These are phyloP conservation scores for Stigmatopora argus DNA, from an alignment of 2,113 vertebrate species.

Conservation along the genomic window DNA sequence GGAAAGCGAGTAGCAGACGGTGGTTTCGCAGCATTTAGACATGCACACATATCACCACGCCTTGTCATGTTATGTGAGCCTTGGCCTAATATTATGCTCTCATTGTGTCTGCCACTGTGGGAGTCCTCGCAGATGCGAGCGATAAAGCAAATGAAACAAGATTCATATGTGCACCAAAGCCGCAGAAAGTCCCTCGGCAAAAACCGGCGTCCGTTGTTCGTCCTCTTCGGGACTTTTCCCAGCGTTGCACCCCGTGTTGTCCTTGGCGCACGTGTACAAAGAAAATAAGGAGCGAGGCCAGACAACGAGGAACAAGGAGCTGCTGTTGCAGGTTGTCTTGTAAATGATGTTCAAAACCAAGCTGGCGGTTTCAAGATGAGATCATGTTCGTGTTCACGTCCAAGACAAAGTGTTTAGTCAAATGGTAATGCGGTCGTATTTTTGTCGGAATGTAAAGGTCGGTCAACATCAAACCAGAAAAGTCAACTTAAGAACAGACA, in stretches of 20 bases:
- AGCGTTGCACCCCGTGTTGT: conserved; percentile 33
- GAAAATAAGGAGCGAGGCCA: conserved; percentile 18
- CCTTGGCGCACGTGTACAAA: conserved; percentile 35
- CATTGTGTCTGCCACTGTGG: conserved; percentile 43
- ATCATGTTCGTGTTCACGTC: conserved; percentile 7
- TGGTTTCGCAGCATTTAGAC: conserved; percentile 42
- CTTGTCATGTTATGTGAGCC: conserved; percentile 40
- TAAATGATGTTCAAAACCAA: conserved; percentile 14
- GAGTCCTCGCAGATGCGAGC: conserved; percentile 43
- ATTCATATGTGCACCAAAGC: conserved; percentile 29
- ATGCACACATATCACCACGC: conserved; percentile 11
- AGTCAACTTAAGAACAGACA: background rate
- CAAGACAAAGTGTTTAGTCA: background rate
- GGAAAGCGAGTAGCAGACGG: conserved; percentile 50
- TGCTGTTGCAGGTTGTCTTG: conserved; percentile 20
- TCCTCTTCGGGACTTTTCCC: conserved; percentile 30
- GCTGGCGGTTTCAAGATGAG: conserved; percentile 20
- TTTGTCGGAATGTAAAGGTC: background rate
- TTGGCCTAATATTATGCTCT: conserved; percentile 59
- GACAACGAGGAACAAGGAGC: conserved; percentile 17
- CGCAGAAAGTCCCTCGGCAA: conserved; percentile 37
- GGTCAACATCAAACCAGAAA: background rate
- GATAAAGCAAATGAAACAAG: conserved; percentile 18
- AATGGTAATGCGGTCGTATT: conserved; percentile 7
- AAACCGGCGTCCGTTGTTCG: conserved; percentile 18